Evolutionary conservation across 1,140 invertebrate genomes (phyloP).

Genomic region (Arctopsyche grandis): DNA sequence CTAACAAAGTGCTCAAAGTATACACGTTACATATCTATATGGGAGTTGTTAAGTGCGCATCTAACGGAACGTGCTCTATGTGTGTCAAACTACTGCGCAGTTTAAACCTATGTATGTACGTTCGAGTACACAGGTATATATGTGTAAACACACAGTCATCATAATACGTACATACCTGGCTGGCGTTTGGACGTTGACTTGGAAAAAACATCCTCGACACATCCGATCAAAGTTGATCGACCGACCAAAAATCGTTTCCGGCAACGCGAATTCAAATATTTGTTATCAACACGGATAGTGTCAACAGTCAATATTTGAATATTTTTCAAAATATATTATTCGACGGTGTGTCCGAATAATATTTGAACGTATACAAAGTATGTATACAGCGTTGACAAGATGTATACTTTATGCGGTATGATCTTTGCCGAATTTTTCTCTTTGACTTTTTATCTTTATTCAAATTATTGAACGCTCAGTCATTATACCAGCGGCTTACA

Average conservation of each 20-base stretch:
- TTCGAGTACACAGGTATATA: too few species aligned
- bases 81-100: constrained; percentile 38
- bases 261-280: background rate
- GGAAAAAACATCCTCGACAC: background rate
- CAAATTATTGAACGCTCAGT: too few species aligned
- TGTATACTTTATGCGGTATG: too few species aligned
- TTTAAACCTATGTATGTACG: background rate
- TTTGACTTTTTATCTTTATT: too few species aligned
- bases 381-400: too few species aligned
- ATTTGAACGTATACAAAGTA: too few species aligned
- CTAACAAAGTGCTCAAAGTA: background rate
- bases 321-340: background rate
- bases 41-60: constrained; percentile 5
- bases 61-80: constrained; percentile 28
- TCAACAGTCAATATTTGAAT: background rate
- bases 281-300: background rate
- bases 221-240: background rate
- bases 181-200: background rate
- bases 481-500: too few species aligned
- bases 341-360: too few species aligned
- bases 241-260: background rate
- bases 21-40: background rate
- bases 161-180: too few species aligned
- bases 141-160: too few species aligned
- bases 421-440: too few species aligned